Conservation (phyloP, 2,797 vertebrate species). For the Sebastes reedi region DNA sequence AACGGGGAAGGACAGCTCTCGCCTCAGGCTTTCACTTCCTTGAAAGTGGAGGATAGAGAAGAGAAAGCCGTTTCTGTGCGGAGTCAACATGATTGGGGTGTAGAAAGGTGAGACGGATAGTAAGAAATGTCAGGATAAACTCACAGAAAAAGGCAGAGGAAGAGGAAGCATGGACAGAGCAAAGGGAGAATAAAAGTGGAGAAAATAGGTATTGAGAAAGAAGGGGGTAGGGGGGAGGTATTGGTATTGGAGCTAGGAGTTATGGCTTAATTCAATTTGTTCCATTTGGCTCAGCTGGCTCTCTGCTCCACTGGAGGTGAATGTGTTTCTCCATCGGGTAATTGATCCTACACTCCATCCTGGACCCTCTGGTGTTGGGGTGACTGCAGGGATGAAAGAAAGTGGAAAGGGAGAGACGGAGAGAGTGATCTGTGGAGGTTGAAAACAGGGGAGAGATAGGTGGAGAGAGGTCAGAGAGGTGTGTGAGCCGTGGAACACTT, state of each 20-base stretch:
- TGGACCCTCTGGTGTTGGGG: constrained; percentile 35
- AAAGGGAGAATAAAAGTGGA: constrained; percentile 41
- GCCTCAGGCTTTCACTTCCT: constrained; percentile 49
- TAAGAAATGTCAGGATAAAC: constrained; percentile 16
- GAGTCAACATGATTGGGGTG: constrained; percentile 51
- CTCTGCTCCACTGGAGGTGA: constrained; percentile 75
- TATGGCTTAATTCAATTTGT: constrained; percentile 82
- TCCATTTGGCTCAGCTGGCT: constrained; percentile 76
- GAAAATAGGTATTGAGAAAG: constrained; percentile 31
- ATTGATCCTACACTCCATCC: constrained; percentile 71
- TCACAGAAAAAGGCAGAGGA: constrained; percentile 5
- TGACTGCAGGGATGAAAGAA: constrained; percentile 46
- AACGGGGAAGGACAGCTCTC: constrained; percentile 31
- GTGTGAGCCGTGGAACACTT: not conserved
- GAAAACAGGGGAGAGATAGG: not conserved
- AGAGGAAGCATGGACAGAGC: constrained; percentile 1
- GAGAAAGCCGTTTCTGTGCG: constrained; percentile 31
- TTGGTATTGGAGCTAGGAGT: constrained; percentile 67
- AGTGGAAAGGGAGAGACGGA: constrained; percentile 32
- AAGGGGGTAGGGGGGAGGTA: constrained; percentile 3
- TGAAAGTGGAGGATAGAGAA: constrained; percentile 36
- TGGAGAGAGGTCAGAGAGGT: not conserved
- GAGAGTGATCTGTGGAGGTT: constrained; percentile 7
- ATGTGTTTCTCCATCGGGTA: constrained; percentile 72
- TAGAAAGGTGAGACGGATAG: constrained; percentile 30